Evolutionary conservation across 2,888 invertebrate genomes (phyloP), one percentile per base, ranked within the genome.

Genomic region (Heliconius ismenius): DNA sequence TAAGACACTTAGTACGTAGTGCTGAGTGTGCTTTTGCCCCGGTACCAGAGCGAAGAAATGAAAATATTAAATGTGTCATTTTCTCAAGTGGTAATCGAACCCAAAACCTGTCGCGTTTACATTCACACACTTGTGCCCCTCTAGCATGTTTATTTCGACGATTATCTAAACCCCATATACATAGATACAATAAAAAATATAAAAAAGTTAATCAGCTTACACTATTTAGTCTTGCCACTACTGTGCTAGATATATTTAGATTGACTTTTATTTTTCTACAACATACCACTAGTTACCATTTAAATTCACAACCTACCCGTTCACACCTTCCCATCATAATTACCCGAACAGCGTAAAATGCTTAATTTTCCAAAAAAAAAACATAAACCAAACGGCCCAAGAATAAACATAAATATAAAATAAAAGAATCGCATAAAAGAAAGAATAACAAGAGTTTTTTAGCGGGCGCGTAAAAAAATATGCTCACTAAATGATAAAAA

Each of bases 401-500:
- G 75, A 77, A 78, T 70, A 79, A 78, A 78, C 78, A 77, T 73
- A 77, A 74, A 78, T 79, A 76, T 81, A 82, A 82, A 82, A 81
- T 80, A 77, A 78, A 76, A 76, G 77, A 79, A 82, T 81, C 78
- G 78, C 76, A 67, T 68, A 78, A 75, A 81, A 79, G 79, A 78
- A 81, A 43, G 43, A 43, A 75, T 80, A 82, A 79, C 81, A 77
- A 78, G 18, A 39, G 58, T 77, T 80, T 81, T 81, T 76, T 79
- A 79, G 76, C 81, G 80, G 79, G 77, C 79, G 79, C 78, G 80
- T 81, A 81, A 82, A 82, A 83, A 83, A 81, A 83, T 83, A 82
- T 82, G 81, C 80, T 80, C 79, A 81, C 83, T 83, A 83, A 83
- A 84, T 84, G 83, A 49, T 49, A 43, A 49, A 49, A 49, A 84